Percentiles rank a stretch among this genome's conserved stretches.
Conservation (phyloP, 2,113 vertebrate genomes). For the Grallaria varia region DNA sequence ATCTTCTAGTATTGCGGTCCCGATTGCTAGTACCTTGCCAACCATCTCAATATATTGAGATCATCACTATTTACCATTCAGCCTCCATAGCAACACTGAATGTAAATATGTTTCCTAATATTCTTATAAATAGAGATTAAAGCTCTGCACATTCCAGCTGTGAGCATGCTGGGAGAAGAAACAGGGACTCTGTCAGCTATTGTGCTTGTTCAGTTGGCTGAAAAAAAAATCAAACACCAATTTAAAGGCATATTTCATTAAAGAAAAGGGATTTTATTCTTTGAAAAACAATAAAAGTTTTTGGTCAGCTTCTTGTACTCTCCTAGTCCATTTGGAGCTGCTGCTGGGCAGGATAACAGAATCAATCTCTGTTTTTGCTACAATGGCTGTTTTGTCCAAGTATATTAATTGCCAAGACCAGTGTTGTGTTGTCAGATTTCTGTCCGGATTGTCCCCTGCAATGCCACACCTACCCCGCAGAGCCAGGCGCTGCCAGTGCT, state of each 20-base stretch:
- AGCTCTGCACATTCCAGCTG: constrained; percentile 31
- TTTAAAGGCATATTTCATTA: not conserved
- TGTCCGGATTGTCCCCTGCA: not conserved
- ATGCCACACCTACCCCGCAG: not conserved
- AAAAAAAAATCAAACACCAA: not conserved
- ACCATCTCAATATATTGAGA: not conserved
- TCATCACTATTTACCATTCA: not conserved
- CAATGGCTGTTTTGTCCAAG: not conserved
- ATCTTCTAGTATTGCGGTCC: not conserved
- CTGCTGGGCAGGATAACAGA: not conserved
- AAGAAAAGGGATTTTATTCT: not conserved
- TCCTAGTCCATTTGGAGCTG: not conserved
- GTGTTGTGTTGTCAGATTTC: not conserved
- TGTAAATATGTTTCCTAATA: constrained; percentile 9
- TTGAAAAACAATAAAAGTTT: not conserved
- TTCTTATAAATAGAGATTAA: constrained; percentile 8
- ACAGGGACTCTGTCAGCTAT: not conserved
- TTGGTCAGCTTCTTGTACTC: not conserved
- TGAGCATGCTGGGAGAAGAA: not conserved
- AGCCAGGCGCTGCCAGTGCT: not conserved
- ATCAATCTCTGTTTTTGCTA: not conserved
- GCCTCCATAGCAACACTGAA: not conserved
- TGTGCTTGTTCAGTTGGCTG: not conserved
- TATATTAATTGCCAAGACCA: not conserved
- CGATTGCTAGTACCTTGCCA: not conserved